These are phyloP conservation scores for Heliconius erato DNA, from an alignment of 2,888 invertebrate species.

Conservation along the genomic window DNA sequence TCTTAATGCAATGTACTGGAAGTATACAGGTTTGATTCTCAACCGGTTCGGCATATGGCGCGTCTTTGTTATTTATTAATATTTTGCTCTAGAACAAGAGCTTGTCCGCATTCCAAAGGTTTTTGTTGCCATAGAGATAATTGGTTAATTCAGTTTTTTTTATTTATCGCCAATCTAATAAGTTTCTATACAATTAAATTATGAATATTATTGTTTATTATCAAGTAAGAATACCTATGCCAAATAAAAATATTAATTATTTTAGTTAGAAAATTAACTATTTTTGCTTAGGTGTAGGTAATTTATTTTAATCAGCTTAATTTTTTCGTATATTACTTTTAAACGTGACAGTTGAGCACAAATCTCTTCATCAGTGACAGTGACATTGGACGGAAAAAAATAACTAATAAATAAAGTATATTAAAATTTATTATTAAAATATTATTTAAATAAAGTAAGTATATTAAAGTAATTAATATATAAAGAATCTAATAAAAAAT, in stretches of 20 bases:
- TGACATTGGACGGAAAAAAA: no score
- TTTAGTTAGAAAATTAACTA: neutral
- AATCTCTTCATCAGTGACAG: no score
- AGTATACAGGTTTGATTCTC: conserved; percentile 49
- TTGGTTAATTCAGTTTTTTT: conserved; percentile 49
- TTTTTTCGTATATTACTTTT: neutral
- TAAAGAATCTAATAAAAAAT: neutral
- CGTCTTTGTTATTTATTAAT: conserved; percentile 65
- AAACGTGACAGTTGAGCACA: no score
- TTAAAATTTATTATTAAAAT: no score
- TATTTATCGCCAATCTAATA: conserved; percentile 11
- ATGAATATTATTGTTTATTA: neutral
- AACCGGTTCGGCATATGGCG: conserved; percentile 71
- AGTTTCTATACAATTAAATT: neutral
- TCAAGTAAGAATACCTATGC: neutral
- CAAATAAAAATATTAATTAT: neutral
- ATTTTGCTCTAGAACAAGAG: conserved; percentile 65
- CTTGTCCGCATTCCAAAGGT: conserved; percentile 71
- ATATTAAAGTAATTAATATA: no score
- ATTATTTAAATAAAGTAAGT: no score
- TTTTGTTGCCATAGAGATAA: conserved; percentile 53
- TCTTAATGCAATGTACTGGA: conserved; percentile 44
- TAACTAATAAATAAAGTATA: no score
- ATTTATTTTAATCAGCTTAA: neutral
- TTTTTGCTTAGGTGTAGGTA: neutral